Conservation (phyloP, 2,888 invertebrate species). For the Camptogramma bilineatum region DNA sequence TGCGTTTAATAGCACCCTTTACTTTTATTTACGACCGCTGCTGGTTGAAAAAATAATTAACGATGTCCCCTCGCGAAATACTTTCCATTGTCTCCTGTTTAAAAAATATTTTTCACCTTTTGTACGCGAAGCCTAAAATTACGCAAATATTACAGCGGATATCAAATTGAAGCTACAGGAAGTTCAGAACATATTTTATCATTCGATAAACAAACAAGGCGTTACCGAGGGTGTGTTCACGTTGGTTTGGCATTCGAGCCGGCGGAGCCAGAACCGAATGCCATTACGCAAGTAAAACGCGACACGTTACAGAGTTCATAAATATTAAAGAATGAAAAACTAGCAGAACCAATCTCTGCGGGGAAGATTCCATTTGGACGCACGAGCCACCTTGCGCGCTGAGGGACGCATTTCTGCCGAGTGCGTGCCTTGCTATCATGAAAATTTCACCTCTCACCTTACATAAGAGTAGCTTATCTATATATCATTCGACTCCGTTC, state of each 20-base stretch:
- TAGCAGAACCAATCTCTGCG: constrained; percentile 76
- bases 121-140: constrained; percentile 46
- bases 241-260: constrained; percentile 69
- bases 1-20: constrained; percentile 84
- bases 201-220: constrained; percentile 56
- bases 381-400: constrained; percentile 60
- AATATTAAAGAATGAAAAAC: constrained; percentile 80
- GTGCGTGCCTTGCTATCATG: constrained; percentile 68
- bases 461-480: constrained; percentile 76
- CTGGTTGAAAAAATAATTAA: constrained; percentile 79
- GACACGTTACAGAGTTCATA: constrained; percentile 74
- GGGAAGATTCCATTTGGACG: constrained; percentile 72
- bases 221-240: constrained; percentile 57
- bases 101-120: constrained; percentile 59
- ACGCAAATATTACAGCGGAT: constrained; percentile 38
- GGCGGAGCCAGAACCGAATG: constrained; percentile 69
- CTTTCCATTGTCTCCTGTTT: constrained; percentile 71
- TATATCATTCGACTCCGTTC: constrained; percentile 70
- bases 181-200: constrained; percentile 38
- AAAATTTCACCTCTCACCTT: constrained; percentile 75
- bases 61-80: constrained; percentile 69
- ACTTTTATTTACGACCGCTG: constrained; percentile 79
- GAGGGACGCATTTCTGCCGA: constrained; percentile 67
- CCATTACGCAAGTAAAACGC: constrained; percentile 72
- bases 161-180: constrained; percentile 34